Percentiles rank a stretch among this genome's conserved stretches.
Conservation (phyloP, 2,888 invertebrate species). For the Heteropelma amictum region DNA sequence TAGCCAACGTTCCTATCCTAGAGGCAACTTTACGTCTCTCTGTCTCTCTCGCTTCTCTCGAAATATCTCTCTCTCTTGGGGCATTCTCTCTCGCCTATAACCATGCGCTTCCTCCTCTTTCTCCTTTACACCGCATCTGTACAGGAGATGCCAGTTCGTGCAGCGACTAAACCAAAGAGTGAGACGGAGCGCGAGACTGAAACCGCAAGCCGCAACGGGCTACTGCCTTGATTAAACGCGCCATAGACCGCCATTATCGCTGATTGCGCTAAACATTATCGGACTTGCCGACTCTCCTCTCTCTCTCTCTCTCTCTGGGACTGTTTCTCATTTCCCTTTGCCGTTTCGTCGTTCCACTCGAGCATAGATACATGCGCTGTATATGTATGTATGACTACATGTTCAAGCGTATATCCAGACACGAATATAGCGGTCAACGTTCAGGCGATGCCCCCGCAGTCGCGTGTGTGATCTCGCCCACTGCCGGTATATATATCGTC, state of each 20-base stretch:
- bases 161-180: slow-evolving; percentile 8
- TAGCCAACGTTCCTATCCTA: too few species aligned
- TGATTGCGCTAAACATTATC: slow-evolving; percentile 79
- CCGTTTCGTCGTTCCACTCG: slow-evolving; percentile 26
- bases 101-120: too few species aligned
- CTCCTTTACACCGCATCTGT: slow-evolving; percentile 64
- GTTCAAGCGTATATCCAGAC: neutral
- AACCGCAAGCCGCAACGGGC: slow-evolving; percentile 77
- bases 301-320: slow-evolving; percentile 37
- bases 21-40: too few species aligned
- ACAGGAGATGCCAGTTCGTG: slow-evolving; percentile 21
- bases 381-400: neutral
- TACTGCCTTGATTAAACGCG: slow-evolving; percentile 78
- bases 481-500: slow-evolving; percentile 46
- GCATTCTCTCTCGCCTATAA: slow-evolving; percentile 55
- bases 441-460: slow-evolving; percentile 48
- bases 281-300: slow-evolving; percentile 67
- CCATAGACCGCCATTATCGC: slow-evolving; percentile 78
- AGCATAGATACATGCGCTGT: neutral
- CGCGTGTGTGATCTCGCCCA: slow-evolving; percentile 55
- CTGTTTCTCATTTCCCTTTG: slow-evolving; percentile 39
- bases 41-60: slow-evolving; percentile 48
- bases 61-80: slow-evolving; percentile 32
- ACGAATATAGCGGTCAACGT: slow-evolving; percentile 36
- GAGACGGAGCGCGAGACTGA: slow-evolving; percentile 50